Evolutionary conservation across 1,140 invertebrate species (phyloP), one percentile per base, ranked within the genome.

Genomic region (Drosophila asahinai): DNA sequence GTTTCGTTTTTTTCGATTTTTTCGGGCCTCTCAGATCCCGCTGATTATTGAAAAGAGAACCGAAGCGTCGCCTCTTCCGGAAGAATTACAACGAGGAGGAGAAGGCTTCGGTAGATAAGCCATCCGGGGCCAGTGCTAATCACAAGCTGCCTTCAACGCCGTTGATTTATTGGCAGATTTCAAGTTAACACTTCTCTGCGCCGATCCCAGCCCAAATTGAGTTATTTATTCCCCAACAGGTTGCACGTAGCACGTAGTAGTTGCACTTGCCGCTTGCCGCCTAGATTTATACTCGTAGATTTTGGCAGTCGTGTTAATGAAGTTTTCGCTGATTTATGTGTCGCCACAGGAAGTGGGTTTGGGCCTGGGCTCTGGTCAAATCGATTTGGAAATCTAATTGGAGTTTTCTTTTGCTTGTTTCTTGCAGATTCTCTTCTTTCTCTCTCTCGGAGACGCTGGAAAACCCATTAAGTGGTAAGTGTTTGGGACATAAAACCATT

Each of bases 241-340:
- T 33, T 63, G 55, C 74, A 61, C 55, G 71, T 74, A 64, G 59
- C 70, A 62, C 22, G 67, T 76, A 58, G 48, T 43, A 66, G 54
- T 49, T 68, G 59, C 66, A 52, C 45, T 54, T 55, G 47, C 40
- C 42, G 61, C 45, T 54, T 55, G 47, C 40, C 42, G 61, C 36
- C 73, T 84, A 86, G 82, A 86, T 86, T 86, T 86, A 86, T 86
- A 71, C 81, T 75, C 79, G 45, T 77, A 81, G 82, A 86, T 86
- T 86, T 86, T 86, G 82, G 78, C 82, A 86, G 78, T 86, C 83
- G 79, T 75, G 68, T 86, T 86, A 86, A 86, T 86, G 83, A 86
- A 86, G 78, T 82, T 74, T 86, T 57, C 54, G 59, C 81, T 86
- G 82, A 86, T 86, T 86, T 86, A 86, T 86, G 82, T 79, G 65